A percentile compares a stretch with the other conserved stretches of the same genome.
Evolutionary conservation across 53 echinoderm and acorn worm species (phyloP).

Genomic region (Echinometra lucunter): DNA sequence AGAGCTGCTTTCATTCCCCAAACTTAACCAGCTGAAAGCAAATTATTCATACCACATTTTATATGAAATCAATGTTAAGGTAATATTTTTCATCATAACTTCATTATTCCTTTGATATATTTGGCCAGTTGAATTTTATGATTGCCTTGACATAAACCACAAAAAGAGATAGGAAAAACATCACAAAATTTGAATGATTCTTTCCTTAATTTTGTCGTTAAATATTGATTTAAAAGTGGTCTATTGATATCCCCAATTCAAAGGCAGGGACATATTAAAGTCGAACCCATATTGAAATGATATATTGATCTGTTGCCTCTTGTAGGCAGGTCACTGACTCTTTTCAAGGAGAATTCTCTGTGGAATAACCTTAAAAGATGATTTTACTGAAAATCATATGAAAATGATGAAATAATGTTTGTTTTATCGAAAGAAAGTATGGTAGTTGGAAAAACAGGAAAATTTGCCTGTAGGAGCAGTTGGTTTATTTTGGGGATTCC

Average conservation of each 20-base stretch:
- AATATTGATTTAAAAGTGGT: background rate
- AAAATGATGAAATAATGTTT: background rate
- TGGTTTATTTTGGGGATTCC: background rate
- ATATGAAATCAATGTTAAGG: background rate
- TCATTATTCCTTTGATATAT: background rate
- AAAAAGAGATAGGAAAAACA: background rate
- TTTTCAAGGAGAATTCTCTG: background rate
- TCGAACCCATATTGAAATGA: background rate
- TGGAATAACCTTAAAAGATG: background rate
- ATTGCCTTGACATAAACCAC: background rate
- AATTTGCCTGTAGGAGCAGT: no score
- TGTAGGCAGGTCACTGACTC: constrained; percentile 14
- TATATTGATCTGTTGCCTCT: constrained; percentile 8
- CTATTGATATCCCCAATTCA: background rate
- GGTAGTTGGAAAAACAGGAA: no score
- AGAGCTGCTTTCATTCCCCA: no score
- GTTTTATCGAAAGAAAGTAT: background rate
- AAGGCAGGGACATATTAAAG: background rate
- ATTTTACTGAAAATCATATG: background rate
- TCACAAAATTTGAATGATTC: background rate
- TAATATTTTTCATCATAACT: background rate
- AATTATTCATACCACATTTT: no score
- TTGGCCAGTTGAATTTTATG: background rate
- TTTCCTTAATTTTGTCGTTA: background rate
- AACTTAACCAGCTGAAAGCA: no score